phyloP scores from a whole-genome alignment of 2,797 vertebrate species.

The Emydoidea blandingii region DNA sequence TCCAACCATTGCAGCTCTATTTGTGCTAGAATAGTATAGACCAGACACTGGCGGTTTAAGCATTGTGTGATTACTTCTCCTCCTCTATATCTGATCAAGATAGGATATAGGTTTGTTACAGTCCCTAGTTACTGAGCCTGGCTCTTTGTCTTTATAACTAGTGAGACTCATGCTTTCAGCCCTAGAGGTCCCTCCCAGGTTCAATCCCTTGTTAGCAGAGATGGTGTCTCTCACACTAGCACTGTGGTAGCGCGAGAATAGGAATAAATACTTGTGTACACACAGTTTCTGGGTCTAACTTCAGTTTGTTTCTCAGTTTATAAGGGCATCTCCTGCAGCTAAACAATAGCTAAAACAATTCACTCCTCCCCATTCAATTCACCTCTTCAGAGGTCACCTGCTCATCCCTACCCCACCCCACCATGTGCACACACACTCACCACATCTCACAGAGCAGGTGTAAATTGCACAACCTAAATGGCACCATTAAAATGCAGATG shows the following conservation, averaged over 20 bases:
- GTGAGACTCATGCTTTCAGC: not conserved
- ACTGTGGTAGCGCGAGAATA: not conserved
- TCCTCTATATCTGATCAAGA: not conserved
- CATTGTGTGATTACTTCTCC: not conserved
- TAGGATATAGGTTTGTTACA: not conserved
- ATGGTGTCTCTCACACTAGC: not conserved
- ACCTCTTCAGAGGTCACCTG: not conserved
- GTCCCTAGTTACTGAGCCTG: not conserved
- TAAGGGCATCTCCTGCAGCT: not conserved
- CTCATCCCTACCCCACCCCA: not conserved
- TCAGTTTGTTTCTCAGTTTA: not conserved
- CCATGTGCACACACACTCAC: no score
- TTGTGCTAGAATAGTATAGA: not conserved
- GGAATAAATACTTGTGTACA: not conserved
- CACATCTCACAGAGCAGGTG: not conserved
- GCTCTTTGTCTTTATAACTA: not conserved
- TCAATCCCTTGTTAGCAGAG: not conserved
- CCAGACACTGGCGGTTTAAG: not conserved
- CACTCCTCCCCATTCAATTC: not conserved
- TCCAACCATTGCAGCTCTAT: not conserved
- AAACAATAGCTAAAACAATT: not conserved
- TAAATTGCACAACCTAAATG: not conserved
- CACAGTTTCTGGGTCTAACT: not conserved
- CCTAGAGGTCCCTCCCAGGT: not conserved
- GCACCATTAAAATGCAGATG: not conserved